Conservation (phyloP, 2,113 vertebrate genomes). For the Actenoides hombroni region DNA sequence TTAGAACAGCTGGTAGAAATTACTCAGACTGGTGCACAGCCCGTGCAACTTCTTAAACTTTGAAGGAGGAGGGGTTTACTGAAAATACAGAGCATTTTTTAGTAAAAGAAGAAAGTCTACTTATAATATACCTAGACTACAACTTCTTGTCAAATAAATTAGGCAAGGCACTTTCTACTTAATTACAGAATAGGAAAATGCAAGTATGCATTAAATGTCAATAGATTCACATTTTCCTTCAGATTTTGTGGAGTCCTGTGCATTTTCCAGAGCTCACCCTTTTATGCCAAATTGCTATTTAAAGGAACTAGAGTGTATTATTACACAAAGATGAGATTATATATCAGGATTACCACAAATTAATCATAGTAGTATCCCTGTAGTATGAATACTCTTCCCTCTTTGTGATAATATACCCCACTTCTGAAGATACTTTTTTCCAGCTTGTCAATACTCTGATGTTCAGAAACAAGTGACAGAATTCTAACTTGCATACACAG, state of each 20-base stretch:
- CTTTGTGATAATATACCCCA: background rate
- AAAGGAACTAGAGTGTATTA: background rate
- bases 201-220: background rate
- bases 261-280: background rate
- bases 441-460: background rate
- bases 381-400: background rate
- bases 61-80: background rate
- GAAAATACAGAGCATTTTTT: background rate
- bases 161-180: background rate
- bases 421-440: background rate
- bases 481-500: background rate
- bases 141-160: background rate
- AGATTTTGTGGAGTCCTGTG: background rate
- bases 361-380: background rate
- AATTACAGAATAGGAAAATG: background rate
- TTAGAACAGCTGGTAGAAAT: background rate
- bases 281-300: background rate
- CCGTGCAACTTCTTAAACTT: background rate
- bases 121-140: background rate
- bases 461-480: background rate
- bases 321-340: background rate
- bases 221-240: background rate
- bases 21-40: accelerated
- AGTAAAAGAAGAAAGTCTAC: background rate
- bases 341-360: background rate